A percentile compares a stretch with the other conserved stretches of the same genome.
Conservation (phyloP, 1,140 invertebrate genomes). For the Battus philenor region DNA sequence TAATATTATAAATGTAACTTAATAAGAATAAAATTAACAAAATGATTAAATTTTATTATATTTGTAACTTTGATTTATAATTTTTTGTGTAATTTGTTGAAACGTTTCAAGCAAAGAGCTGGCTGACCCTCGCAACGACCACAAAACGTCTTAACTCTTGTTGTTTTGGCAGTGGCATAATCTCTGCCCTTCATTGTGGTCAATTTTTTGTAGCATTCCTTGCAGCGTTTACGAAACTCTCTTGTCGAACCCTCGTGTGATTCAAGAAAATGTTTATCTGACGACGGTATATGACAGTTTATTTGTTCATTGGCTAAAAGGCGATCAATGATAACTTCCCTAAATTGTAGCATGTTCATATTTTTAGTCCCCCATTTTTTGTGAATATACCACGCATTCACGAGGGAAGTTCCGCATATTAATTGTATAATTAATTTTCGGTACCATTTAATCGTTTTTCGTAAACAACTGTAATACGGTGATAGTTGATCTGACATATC, state of each 20-base stretch:
- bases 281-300: background rate
- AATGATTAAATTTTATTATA: background rate
- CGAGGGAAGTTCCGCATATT: conserved; percentile 24
- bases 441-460: conserved; percentile 46
- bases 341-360: background rate
- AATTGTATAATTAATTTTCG: conserved; percentile 43
- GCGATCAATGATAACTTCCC: background rate
- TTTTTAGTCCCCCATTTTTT: conserved; percentile 2
- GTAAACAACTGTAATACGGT: conserved; percentile 38
- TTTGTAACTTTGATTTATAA: background rate
- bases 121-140: background rate
- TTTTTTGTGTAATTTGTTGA: background rate
- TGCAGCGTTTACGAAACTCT: background rate
- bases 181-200: background rate
- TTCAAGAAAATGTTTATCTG: background rate
- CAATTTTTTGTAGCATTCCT: background rate
- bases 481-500: conserved; percentile 33
- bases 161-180: background rate
- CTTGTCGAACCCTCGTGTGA: background rate
- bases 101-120: background rate
- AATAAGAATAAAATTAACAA: background rate
- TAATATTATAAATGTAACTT: background rate
- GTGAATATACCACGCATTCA: conserved; percentile 20
- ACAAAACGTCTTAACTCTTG: background rate
- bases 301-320: background rate